A percentile compares a stretch with the other conserved stretches of the same genome.
These are phyloP conservation scores for Hippopotamus amphibius DNA, from an alignment of 2,113 vertebrate species.

Conservation along the genomic window DNA sequence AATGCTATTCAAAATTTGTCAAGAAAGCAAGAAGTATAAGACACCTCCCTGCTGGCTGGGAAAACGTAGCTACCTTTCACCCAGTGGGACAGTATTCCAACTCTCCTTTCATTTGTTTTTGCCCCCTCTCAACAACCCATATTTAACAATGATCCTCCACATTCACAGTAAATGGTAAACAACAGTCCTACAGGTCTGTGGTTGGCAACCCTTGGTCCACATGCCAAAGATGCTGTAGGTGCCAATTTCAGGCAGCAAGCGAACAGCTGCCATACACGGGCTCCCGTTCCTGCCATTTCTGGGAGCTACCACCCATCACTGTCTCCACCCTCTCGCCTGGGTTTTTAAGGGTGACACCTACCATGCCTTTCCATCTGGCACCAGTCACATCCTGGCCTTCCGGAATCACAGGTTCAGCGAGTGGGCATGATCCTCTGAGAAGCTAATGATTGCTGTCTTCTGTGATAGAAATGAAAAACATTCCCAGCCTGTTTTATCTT, in stretches of 20 bases:
- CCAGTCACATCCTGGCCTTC: neutral
- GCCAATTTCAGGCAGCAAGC: neutral
- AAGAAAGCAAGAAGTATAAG: neutral
- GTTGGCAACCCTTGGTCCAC: neutral
- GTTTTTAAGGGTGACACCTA: neutral
- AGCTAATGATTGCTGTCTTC: neutral
- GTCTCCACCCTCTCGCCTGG: neutral
- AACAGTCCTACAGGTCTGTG: neutral
- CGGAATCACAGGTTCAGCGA: neutral
- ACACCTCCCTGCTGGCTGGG: neutral
- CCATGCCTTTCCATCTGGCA: neutral
- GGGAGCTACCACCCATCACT: neutral
- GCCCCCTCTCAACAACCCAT: neutral
- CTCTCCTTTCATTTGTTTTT: neutral
- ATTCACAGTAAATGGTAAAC: neutral
- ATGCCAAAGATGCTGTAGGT: neutral
- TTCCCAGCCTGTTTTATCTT: neutral
- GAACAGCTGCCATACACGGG: neutral
- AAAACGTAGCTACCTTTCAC: neutral
- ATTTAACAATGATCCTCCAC: neutral
- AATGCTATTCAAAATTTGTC: neutral
- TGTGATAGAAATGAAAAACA: neutral
- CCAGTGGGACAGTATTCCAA: neutral
- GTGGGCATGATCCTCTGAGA: neutral
- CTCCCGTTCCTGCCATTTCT: neutral